A percentile compares a stretch with the other conserved stretches of the same genome.
phyloP scores from a whole-genome alignment of 2,113 vertebrate genomes.

The Gymnorhina tibicen region DNA sequence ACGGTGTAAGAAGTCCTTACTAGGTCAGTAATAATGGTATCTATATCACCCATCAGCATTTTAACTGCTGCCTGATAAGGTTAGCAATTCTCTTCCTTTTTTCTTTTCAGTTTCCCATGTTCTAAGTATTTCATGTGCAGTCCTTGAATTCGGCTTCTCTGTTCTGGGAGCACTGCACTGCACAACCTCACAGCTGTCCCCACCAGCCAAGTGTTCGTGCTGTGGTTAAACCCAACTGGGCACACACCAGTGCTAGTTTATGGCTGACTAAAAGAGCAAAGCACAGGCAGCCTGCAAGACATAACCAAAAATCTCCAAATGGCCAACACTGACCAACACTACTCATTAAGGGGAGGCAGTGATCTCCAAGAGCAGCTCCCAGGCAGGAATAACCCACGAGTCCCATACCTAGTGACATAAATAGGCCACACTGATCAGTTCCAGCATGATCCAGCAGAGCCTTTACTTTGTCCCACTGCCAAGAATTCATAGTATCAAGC shows the following conservation, averaged over 20 bases:
- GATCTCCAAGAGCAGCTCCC: not conserved
- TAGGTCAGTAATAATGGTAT: not conserved
- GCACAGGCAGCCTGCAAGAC: not conserved
- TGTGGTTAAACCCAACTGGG: not conserved
- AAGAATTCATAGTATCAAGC: not conserved
- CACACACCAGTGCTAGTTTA: not conserved
- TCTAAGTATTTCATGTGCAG: not conserved
- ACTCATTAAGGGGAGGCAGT: not conserved
- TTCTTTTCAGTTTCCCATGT: not conserved
- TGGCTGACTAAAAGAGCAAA: not conserved
- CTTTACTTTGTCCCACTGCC: not conserved
- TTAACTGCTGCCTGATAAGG: not conserved
- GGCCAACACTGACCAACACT: not conserved
- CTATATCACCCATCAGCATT: not conserved
- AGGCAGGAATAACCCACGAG: not conserved
- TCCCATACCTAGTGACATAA: slow-evolving; percentile 8
- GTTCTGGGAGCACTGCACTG: not conserved
- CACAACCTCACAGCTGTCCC: not conserved
- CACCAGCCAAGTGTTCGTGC: not conserved
- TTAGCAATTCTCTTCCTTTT: rapidly evolving
- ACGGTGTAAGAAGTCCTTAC: not conserved
- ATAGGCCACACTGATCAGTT: not conserved
- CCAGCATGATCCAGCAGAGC: not conserved
- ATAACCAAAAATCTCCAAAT: not conserved
- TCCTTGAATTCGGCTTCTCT: not conserved